Evolutionary conservation across 92 coral and sea anemone genomes (phyloP), one percentile per base, ranked within the genome.

Genomic region (Paragorgia papillata): DNA sequence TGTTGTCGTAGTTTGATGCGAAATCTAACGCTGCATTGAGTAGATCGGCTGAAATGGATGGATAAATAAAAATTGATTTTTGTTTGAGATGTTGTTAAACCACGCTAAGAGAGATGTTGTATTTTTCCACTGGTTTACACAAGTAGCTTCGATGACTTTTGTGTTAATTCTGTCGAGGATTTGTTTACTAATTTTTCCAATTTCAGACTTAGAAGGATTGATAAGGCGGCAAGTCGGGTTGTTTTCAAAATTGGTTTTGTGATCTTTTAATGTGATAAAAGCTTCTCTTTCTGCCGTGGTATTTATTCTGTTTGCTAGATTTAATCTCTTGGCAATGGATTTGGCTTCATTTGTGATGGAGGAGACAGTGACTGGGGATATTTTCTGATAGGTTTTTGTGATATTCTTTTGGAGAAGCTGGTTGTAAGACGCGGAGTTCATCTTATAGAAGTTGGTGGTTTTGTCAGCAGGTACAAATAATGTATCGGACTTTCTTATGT

Each of bases 131-230:
- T 37, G 82, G 32, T 76, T 62, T 56, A 61, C 29, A 30, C 60
- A 58, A 27, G 82, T 61, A 21, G 74, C 30, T 58, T 44, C 0
- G 40, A 9, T 27, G 66, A 76, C 60, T 33, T 37, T 76, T 8
- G 40, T 15, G 73, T 76, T 76, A 31, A 81, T 81, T 1, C 62
- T 25, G 25, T 81, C 69, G 21, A 81, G 53, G 25, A 81, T 57
- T 32, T 81, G 58, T 35, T 81, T 71, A 51, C 85, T 81, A 31
- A 81, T 50, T 48, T 35, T 44, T 15, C 85, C 61, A 9, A 71
- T 57, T 70, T 69, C 85, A 9, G 85, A 68, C 12, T 81, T 81
- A 20, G 22, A 27, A 14, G 84, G 84, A 64, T 80, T 67, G 67
- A 80, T 80, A 2, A 67, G 50, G 65, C 83, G 48, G 58, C 77